Base-by-base conservation (phyloP, 1,140 invertebrate genomes). In the Formica exsecta region DNA sequence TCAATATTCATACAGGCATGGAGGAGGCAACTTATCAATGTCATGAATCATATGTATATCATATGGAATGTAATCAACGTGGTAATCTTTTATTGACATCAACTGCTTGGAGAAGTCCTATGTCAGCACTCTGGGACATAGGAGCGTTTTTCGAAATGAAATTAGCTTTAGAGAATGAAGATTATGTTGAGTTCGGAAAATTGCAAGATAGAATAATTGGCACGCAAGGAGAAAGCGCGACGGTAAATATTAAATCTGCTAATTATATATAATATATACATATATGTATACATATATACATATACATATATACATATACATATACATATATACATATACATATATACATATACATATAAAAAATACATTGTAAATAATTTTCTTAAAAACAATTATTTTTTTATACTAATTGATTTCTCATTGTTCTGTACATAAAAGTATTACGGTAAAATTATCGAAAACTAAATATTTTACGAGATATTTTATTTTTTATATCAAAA, bases 171-270 rank as follows among this genome's bases (percentile, higher is more conserved):
- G 96, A 97, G 89, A 97, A 98, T 64, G 98, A 99, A 87, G 97
- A 98, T 89, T 97, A 98, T 93, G 97, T 98, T 7, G 98, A 99
- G 93, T 99, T 99, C 95, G 98, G 98, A 91, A 99, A 99, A 94
- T 93, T 97, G 65, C 98, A 99, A 94, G 98, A 99, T 90, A 96
- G 97, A 92, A 97, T 99, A 80, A 97, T 99, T 86, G 97, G 97
- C 84, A 98, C 98, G 0, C 97, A 97, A 94, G 96, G 96, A 36
- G 97, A 98, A 95, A 96, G 96, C 66, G 97, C 97, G 74, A 96
- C 96, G 85, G 97, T 97, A 94, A 95, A 59, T 80, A 77, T 41
- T 51, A 19, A 48, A 77, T 64, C 59, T 66, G 66, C 65, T 44
- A 59, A 86, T 54, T 41, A 8, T 41, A 8, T 41, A 41, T 32